Conservation (phyloP, 2,113 vertebrate species). For the Alligator mississippiensis region DNA sequence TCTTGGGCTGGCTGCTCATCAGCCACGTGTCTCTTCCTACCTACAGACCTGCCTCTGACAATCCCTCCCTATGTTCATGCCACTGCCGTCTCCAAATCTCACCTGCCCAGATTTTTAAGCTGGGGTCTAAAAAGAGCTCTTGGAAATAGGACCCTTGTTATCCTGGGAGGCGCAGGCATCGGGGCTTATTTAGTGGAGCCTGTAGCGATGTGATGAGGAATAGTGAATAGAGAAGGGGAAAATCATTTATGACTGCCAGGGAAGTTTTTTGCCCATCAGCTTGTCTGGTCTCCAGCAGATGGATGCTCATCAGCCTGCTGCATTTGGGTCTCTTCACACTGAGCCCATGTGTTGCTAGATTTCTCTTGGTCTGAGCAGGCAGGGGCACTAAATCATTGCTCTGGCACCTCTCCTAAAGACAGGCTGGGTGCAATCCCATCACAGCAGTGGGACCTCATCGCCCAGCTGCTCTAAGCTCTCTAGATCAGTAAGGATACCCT, state of each 20-base stretch:
- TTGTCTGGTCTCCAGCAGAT: not conserved
- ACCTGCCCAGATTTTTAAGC: not conserved
- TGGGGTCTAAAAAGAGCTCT: not conserved
- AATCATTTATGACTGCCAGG: accelerated
- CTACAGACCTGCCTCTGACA: not conserved
- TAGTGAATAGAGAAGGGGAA: not conserved
- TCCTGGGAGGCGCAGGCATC: not conserved
- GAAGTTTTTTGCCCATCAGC: not conserved
- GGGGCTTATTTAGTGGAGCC: accelerated
- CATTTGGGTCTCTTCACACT: not conserved
- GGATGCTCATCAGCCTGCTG: not conserved
- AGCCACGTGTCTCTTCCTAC: not conserved
- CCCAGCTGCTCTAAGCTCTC: not conserved
- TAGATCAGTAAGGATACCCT: not conserved
- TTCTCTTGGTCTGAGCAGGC: not conserved
- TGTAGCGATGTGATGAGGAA: not conserved
- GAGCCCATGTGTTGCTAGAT: accelerated
- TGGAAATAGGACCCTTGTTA: too few species aligned
- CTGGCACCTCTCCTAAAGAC: accelerated
- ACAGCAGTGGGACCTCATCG: not conserved
- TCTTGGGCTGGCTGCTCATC: slow-evolving; percentile 52
- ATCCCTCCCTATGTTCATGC: not conserved
- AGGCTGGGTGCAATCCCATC: not conserved
- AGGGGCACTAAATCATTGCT: not conserved
- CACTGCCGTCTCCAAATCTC: accelerated